phyloP scores from a whole-genome alignment of 2,797 vertebrate species.

The Parauchenoglanis ngamensis region DNA sequence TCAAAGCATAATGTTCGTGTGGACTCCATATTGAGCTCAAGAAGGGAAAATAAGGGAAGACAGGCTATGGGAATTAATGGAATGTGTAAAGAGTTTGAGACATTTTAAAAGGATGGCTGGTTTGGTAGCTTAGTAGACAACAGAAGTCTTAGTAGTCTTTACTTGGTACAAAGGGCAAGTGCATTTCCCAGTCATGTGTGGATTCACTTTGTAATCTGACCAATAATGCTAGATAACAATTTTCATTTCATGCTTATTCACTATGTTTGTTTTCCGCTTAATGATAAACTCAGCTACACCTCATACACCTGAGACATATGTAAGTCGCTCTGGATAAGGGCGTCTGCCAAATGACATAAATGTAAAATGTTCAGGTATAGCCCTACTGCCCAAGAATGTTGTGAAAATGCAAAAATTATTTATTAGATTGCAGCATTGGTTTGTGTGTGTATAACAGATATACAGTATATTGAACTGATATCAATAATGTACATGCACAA shows the following conservation, averaged over 20 bases:
- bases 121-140: not conserved
- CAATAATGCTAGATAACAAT: not conserved
- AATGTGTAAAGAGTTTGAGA: not conserved
- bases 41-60: not conserved
- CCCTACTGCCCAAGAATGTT: too few relatives aligned
- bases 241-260: not conserved
- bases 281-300: not conserved
- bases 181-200: slow-evolving; percentile 19
- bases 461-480: not conserved
- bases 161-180: slow-evolving; percentile 15
- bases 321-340: too few relatives aligned
- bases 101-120: slow-evolving; percentile 10
- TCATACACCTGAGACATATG: too few relatives aligned
- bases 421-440: not conserved
- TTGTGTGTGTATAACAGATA: not conserved
- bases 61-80: not conserved
- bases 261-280: slow-evolving; percentile 18
- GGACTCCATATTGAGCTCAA: slow-evolving; percentile 2
- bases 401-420: not conserved
- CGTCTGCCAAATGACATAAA: too few relatives aligned
- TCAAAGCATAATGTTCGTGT: slow-evolving; percentile 19
- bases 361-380: too few relatives aligned
- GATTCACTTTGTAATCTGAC: slow-evolving; percentile 11
- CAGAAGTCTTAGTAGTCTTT: not conserved
- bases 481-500: not conserved